These are phyloP conservation scores for Dolichoris vasculosae DNA, from an alignment of 1,140 invertebrate species.

Conservation along the genomic window DNA sequence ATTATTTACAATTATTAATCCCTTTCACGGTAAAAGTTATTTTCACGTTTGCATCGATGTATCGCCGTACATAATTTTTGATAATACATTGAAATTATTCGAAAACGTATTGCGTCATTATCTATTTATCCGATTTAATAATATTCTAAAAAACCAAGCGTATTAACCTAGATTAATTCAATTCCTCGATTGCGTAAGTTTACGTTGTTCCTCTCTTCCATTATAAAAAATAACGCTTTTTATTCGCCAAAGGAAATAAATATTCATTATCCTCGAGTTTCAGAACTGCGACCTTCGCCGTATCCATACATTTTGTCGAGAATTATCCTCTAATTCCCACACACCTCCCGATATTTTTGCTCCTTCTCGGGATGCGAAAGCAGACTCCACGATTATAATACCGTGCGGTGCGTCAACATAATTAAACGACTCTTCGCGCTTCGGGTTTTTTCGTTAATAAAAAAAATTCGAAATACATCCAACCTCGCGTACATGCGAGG, in stretches of 20 bases:
- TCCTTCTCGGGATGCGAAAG: neutral
- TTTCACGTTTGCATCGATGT: too few relatives aligned
- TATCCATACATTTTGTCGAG: neutral
- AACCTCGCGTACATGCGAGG: neutral
- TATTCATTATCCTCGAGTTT: conserved; percentile 23
- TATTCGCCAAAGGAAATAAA: conserved; percentile 29
- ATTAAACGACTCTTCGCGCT: conserved; percentile 13
- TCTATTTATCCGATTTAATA: too few relatives aligned
- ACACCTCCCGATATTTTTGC: neutral
- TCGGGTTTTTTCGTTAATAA: conserved; percentile 10
- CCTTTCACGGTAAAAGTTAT: too few relatives aligned
- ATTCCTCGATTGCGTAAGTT: too few relatives aligned
- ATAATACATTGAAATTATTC: too few relatives aligned
- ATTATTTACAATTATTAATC: too few relatives aligned
- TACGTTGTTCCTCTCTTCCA: too few relatives aligned
- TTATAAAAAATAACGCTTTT: neutral
- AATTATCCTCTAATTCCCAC: conserved; percentile 28
- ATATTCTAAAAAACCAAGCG: too few relatives aligned
- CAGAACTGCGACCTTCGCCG: neutral
- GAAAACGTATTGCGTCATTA: too few relatives aligned
- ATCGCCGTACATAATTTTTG: too few relatives aligned
- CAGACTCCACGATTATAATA: conserved; percentile 23
- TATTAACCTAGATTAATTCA: too few relatives aligned
- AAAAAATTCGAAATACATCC: conserved; percentile 17
- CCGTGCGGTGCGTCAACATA: conserved; percentile 32